Evolutionary conservation across 2,113 vertebrate genomes (phyloP).

Genomic region (Orycteropus afer): DNA sequence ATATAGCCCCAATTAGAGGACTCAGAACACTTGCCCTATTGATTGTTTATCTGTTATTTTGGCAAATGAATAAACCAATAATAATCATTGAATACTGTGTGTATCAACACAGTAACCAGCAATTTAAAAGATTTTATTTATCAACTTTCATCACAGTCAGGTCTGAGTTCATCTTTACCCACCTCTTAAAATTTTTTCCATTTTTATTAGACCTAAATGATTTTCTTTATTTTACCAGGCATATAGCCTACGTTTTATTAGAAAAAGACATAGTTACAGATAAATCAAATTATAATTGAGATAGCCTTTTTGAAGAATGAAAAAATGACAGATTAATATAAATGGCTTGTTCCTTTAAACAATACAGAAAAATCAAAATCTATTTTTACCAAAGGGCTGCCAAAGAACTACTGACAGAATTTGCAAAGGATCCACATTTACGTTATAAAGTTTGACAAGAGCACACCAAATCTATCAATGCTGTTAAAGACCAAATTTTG

Average conservation of each 20-base stretch:
- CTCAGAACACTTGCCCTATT: neutral
- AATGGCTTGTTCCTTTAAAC: conserved; percentile 60
- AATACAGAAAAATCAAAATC: conserved; percentile 55
- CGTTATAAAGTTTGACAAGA: conserved; percentile 47
- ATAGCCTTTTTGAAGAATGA: neutral
- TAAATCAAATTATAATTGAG: conserved; percentile 7
- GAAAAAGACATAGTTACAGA: neutral
- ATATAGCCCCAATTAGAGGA: neutral
- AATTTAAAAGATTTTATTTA: neutral
- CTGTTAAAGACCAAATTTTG: conserved; percentile 49
- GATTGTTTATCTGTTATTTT: neutral
- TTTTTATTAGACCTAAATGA: neutral
- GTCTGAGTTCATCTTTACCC: neutral
- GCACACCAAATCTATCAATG: conserved; percentile 56
- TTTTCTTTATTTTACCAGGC: conserved; percentile 30
- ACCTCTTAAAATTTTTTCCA: neutral
- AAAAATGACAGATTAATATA: neutral
- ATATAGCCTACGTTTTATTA: neutral
- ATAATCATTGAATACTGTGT: neutral
- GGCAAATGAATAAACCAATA: conserved; percentile 24
- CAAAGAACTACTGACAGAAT: conserved; percentile 45
- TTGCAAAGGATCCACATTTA: conserved; percentile 7
- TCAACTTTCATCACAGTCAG: neutral
- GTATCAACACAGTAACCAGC: neutral
- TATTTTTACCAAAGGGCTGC: conserved; percentile 37